Conservation (phyloP, 2,797 vertebrate genomes). For the Bothrops alternatus region DNA sequence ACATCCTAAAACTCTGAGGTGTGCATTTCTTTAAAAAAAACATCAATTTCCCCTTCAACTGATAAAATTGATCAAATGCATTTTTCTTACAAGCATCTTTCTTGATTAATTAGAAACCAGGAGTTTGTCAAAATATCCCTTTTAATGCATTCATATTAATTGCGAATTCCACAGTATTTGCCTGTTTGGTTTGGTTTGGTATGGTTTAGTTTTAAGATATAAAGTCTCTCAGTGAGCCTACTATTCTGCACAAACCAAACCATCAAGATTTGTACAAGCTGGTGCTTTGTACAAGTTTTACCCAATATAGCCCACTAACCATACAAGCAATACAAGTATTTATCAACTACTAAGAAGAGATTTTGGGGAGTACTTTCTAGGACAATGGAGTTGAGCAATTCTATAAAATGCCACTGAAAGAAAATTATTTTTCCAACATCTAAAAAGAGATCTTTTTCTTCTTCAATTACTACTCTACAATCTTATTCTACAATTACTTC, state of each 20-base stretch:
- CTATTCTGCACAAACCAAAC: neutral
- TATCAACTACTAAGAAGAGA: neutral
- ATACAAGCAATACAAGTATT: neutral
- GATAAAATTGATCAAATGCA: neutral
- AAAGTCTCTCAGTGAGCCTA: neutral
- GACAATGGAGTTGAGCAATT: neutral
- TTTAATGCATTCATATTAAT: neutral
- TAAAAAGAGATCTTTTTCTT: neutral
- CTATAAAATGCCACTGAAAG: neutral
- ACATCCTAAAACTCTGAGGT: neutral
- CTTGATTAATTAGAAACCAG: neutral
- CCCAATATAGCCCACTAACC: neutral
- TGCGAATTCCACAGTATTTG: neutral
- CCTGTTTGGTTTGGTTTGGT: neutral
- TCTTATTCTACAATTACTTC: neutral
- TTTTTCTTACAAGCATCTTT: neutral
- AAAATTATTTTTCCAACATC: neutral
- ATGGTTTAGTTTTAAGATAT: neutral
- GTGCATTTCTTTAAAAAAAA: neutral
- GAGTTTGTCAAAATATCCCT: neutral
- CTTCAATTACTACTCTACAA: neutral
- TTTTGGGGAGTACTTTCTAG: neutral
- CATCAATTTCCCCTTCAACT: neutral
- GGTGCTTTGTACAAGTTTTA: neutral
- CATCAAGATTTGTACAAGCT: neutral